phyloP scores from a whole-genome alignment of 2,888 invertebrate species.

The Caenorhabditis doughertyi region DNA sequence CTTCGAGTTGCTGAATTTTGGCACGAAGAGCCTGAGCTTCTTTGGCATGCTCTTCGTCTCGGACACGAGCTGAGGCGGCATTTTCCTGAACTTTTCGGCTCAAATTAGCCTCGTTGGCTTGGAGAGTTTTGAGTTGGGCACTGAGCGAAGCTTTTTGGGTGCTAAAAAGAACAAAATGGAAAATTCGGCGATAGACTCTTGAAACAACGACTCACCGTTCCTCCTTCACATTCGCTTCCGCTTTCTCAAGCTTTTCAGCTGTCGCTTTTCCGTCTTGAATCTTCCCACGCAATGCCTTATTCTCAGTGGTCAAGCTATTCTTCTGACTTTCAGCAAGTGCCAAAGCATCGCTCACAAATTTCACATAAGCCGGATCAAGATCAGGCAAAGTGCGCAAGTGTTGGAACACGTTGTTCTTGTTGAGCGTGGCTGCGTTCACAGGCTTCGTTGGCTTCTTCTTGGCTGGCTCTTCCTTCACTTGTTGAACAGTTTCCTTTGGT shows the following conservation, averaged over 20 bases:
- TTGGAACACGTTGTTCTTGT: constrained; percentile 46
- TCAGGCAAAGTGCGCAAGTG: constrained; percentile 33
- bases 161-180: too few species aligned
- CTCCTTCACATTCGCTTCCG: constrained; percentile 19
- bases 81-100: too few species aligned
- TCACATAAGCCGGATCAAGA: constrained; percentile 49
- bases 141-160: too few species aligned
- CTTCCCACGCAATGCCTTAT: constrained; percentile 42
- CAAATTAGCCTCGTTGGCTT: too few species aligned
- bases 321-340: constrained; percentile 29
- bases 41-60: constrained; percentile 17
- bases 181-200: too few species aligned
- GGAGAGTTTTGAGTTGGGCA: too few species aligned
- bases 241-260: constrained; percentile 47
- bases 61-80: background rate
- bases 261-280: constrained; percentile 13
- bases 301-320: constrained; percentile 34
- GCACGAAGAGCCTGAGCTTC: too few species aligned
- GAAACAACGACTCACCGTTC: too few species aligned
- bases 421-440: constrained; percentile 33
- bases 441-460: constrained; percentile 39
- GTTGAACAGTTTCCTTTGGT: background rate
- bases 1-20: background rate
- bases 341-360: constrained; percentile 24
- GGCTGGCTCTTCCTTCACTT: background rate